These are phyloP conservation scores for Petaurus breviceps DNA, from an alignment of 2,113 vertebrate genomes.

Conservation along the genomic window DNA sequence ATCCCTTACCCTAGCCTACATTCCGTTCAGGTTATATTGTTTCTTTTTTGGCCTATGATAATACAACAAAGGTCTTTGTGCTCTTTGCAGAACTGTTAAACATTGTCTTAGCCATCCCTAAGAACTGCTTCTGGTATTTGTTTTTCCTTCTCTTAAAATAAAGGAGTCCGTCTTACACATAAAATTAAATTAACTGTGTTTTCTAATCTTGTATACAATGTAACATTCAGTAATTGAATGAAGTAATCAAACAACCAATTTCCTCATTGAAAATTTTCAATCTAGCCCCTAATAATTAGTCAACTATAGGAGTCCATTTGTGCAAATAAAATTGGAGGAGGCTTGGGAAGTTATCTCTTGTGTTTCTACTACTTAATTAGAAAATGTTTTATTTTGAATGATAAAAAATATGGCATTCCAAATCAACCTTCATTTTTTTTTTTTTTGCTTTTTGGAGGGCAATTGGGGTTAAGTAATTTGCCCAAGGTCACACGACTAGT, in stretches of 20 bases:
- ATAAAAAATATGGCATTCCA: not conserved
- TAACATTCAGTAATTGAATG: constrained; percentile 34
- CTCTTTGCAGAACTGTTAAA: constrained; percentile 55
- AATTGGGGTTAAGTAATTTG: no score
- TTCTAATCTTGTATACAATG: constrained; percentile 25
- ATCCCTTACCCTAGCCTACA: constrained; percentile 43
- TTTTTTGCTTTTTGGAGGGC: no score
- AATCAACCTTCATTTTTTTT: not conserved
- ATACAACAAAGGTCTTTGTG: not conserved
- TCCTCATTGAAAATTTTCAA: constrained; percentile 42
- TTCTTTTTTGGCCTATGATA: constrained; percentile 56
- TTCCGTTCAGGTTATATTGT: constrained; percentile 59
- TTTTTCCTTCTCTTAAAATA: constrained; percentile 62
- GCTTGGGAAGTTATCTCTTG: constrained; percentile 25
- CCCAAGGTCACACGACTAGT: no score
- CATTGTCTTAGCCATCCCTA: constrained; percentile 10
- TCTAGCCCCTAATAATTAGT: constrained; percentile 30
- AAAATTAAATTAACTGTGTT: constrained; percentile 60
- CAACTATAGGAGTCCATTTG: constrained; percentile 23
- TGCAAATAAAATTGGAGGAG: constrained; percentile 34
- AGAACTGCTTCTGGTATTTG: constrained; percentile 57
- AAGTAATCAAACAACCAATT: not conserved
- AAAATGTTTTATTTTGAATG: not conserved
- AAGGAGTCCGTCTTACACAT: constrained; percentile 71
- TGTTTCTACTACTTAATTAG: not conserved